Evolutionary conservation across 2,797 vertebrate species (phyloP), one percentile per base, ranked within the genome.

Genomic region (Naso thynnoides): DNA sequence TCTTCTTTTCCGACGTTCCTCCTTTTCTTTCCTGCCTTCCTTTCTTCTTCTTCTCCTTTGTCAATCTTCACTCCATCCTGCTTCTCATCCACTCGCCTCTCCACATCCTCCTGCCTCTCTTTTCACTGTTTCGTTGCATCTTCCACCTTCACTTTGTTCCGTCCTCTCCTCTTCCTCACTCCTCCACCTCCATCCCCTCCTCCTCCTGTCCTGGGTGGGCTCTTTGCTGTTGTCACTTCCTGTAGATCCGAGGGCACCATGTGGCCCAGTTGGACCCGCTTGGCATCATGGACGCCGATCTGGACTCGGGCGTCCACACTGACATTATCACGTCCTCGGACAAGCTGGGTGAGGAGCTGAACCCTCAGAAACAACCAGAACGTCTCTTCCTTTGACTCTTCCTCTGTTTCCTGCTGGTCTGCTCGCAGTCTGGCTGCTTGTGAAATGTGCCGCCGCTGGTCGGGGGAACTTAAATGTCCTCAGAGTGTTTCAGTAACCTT

Each of bases 231-330:
- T 86, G 92, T 93, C 79, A 3, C 79, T 66, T 80, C 93, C 86
- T 95, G 84, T 97, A 99, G 98, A 99, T 99, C 91, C 98, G 98
- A 89, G 98, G 98, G 93, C 98, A 99, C 91, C 98, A 99, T 93
- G 98, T 99, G 94, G 97, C 98, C 92, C 98, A 99, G 91, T 95
- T 99, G 95, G 98, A 99, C 94, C 98, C 98, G 63, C 96, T 99
- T 87, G 98, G 98, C 94, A 99, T 99, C 95, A 96, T 99, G 97
- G 98, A 99, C 94, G 98, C 98, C 59, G 98, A 99, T 95, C 95
- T 99, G 97, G 98, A 99, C 92, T 98, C 97, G 77, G 96, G 95
- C 88, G 96, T 99, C 90, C 98, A 97, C 90, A 96, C 96, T 58
- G 98, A 99, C 95, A 97, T 99, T 94, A 96, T 99, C 95, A 98